Conservation (phyloP, 2,888 invertebrate species). For the Aspidiotus destructor region DNA sequence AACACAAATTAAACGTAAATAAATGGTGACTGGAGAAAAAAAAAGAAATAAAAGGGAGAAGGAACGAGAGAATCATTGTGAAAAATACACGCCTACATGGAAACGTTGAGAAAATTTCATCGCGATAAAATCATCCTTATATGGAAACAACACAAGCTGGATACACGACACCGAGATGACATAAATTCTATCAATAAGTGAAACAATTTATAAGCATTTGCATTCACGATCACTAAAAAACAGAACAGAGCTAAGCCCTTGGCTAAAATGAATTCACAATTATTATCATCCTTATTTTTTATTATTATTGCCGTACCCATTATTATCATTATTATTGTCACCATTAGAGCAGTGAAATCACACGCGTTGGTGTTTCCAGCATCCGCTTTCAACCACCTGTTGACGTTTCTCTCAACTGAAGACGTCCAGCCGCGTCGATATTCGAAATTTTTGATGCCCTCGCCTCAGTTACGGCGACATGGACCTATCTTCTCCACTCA, state of each 20-base stretch:
- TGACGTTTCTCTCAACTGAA: not conserved
- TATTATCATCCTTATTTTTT: no score
- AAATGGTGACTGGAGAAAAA: not conserved
- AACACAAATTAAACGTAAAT: no score
- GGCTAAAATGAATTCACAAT: not conserved
- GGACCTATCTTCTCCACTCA: not conserved
- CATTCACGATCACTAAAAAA: not conserved
- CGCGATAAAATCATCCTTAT: not conserved
- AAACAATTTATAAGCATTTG: conserved; percentile 1
- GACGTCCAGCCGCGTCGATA: conserved; percentile 1
- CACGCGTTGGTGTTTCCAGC: not conserved
- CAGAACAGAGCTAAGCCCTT: not conserved
- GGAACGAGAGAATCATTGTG: no score
- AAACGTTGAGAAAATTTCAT: not conserved
- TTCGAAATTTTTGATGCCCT: not conserved
- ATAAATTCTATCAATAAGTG: conserved; percentile 4
- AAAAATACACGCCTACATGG: no score
- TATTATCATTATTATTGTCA: no score
- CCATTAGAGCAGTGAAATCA: not conserved
- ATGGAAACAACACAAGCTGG: not conserved
- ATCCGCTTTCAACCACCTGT: not conserved
- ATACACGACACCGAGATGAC: not conserved
- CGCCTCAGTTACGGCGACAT: conserved; percentile 2
- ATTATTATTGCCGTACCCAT: no score
- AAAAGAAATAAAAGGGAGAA: not conserved